A percentile compares a stretch with the other conserved stretches of the same genome.
phyloP scores from a whole-genome alignment of 2,113 vertebrate genomes.

The Brachyhypopomus gauderio region DNA sequence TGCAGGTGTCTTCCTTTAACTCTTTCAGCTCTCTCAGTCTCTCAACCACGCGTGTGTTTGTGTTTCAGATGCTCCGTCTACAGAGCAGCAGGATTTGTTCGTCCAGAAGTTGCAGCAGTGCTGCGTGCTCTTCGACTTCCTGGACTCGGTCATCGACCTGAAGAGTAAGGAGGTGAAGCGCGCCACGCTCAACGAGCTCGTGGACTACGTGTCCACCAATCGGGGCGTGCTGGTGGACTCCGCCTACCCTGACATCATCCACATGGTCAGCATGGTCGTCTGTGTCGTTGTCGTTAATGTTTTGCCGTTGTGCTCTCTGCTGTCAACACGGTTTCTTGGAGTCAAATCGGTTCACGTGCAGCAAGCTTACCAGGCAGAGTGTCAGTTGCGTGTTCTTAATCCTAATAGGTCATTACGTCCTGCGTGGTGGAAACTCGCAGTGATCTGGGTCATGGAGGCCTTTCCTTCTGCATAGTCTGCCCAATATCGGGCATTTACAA shows the following conservation, averaged over 20 bases:
- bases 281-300: not conserved
- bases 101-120: constrained; percentile 96
- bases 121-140: constrained; percentile 94
- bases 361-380: no score
- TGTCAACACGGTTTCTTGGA: no score
- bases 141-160: constrained; percentile 93
- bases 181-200: constrained; percentile 93
- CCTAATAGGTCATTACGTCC: no score
- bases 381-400: no score
- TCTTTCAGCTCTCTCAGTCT: no score
- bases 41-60: not conserved
- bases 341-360: no score
- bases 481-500: no score
- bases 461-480: no score
- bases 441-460: no score
- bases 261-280: constrained; percentile 84
- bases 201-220: constrained; percentile 97
- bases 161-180: constrained; percentile 99
- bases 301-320: no score
- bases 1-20: no score
- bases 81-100: constrained; percentile 94
- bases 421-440: no score
- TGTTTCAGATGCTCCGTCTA: constrained; percentile 86
- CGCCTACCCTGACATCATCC: constrained; percentile 92
- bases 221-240: constrained; percentile 93